Conservation (phyloP, 2,113 vertebrate species). For the Bucco capensis region DNA sequence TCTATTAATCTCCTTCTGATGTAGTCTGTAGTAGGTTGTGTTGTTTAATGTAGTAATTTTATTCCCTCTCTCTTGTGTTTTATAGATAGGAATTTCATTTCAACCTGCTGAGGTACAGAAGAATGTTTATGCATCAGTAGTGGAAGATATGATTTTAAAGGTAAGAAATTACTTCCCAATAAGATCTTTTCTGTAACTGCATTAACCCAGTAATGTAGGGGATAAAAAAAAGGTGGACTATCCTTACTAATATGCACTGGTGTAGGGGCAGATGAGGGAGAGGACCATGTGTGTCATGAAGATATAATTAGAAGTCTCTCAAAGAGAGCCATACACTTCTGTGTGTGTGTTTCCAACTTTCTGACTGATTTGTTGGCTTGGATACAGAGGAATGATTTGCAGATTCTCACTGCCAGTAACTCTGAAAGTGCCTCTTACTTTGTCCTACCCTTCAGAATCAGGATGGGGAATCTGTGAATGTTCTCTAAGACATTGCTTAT, state of each 20-base stretch:
- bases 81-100: constrained; percentile 89
- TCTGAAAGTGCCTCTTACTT: not conserved
- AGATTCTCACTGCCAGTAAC: not conserved
- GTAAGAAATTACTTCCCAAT: constrained; percentile 59
- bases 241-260: not conserved
- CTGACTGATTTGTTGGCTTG: not conserved
- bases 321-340: not conserved
- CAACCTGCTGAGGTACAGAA: constrained; percentile 89
- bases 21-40: not conserved
- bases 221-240: not conserved
- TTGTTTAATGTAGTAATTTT: not conserved
- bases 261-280: no score
- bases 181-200: not conserved
- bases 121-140: constrained; percentile 86
- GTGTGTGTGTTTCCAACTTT: not conserved
- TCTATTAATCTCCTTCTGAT: not conserved
- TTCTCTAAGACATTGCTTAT: not conserved
- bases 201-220: not conserved
- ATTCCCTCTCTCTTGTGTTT: not conserved
- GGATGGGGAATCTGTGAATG: not conserved
- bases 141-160: constrained; percentile 97
- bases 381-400: not conserved
- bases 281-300: no score
- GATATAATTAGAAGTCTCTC: no score
- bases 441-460: not conserved